Evolutionary conservation across 2,113 vertebrate genomes (phyloP), one percentile per base, ranked within the genome.

Genomic region (Phoenicopterus ruber): DNA sequence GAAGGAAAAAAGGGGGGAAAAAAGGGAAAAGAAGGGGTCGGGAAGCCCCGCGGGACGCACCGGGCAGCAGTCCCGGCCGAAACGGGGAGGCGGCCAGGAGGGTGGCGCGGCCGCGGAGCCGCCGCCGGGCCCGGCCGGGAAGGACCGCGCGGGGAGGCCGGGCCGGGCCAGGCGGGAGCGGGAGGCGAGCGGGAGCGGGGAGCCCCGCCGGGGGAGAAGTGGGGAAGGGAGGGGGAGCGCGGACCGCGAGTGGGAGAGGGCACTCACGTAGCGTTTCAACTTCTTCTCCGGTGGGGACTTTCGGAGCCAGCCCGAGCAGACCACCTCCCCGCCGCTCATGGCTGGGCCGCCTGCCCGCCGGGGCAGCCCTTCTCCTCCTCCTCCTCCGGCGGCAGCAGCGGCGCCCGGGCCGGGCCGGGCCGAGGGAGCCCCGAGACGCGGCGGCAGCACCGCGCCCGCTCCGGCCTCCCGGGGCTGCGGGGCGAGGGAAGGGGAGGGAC

Each of bases 231-330:
- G 4, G 32, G 42, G 55, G 40, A 55, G 29, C 42, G 71, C 58
- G 65, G 52, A 66, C 62, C 63, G 67, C 73, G 11, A 20, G 10
- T 25, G 36, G 63, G 29, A 59, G 31, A 40, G 42, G 46, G 49
- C 93, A 99, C 99, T 99, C 99, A 99, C 99, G 98, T 99, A 99
- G 98, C 99, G 99, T 98, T 99, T 99, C 98, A 99, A 99, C 99
- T 99, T 99, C 97, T 99, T 99, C 98, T 99, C 99, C 96, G 99
- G 99, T 84, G 99, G 99, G 73, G 99, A 99, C 98, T 99, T 99
- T 98, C 99, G 98, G 71, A 99, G 98, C 99, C 99, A 99, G 82
- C 99, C 99, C 57, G 98, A 98, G 92, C 98, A 99, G 95, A 99
- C 98, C 98, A 99, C 99, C 91, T 99, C 99, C 95, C 99, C 99